Base-by-base conservation (phyloP, 2,797 vertebrate species). In the Spinibarbus caldwelli region DNA sequence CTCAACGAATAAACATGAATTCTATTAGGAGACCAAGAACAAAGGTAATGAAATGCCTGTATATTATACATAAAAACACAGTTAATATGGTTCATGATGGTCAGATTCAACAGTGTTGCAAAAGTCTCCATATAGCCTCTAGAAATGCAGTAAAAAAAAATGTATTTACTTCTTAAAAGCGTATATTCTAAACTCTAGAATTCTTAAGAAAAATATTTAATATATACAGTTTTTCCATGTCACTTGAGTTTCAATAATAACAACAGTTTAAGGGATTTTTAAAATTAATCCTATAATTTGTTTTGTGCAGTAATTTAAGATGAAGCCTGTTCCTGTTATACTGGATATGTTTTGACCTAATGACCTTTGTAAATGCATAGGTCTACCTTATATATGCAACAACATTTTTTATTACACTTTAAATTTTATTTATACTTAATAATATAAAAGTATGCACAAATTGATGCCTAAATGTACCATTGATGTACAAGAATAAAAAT, bases 1-100 rank as follows among this genome's bases (percentile, higher is more conserved):
- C 91, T 93, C 89, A 87, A 89, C 92, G 91, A 92, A 95, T 94
- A 95, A 95, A 95, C 94, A 95, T 93, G 92, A 90, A 85, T 91
- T 91, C 91, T 91, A 94, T 95, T 95, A 95, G 89, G 57, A 85
- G 85, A 84, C 84, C 91, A 93, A 87, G 94, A 93, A 94, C 90
- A 73, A 80, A 87, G 81, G 81, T 95, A 95, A 95, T 94, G 89
- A 94, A 93, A 92, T 91, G 91, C 90, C 91, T 92, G 91, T 89
- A 92, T 93, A 93, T 92, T 90, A 90, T 17, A 82, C 70, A 62
- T 59, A 82, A 43, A 82, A 31, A 36, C 14, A 73, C 45, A 9
- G 36, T 72, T 23, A 54, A 6, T 8, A n/a, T 49, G 43, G 31
- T 66, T 36, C 5, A 54, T 6, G 31, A 80, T 54, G 23, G 38